These are phyloP conservation scores for Chiloscyllium punctatum DNA, from an alignment of 2,797 vertebrate genomes.

Conservation along the genomic window DNA sequence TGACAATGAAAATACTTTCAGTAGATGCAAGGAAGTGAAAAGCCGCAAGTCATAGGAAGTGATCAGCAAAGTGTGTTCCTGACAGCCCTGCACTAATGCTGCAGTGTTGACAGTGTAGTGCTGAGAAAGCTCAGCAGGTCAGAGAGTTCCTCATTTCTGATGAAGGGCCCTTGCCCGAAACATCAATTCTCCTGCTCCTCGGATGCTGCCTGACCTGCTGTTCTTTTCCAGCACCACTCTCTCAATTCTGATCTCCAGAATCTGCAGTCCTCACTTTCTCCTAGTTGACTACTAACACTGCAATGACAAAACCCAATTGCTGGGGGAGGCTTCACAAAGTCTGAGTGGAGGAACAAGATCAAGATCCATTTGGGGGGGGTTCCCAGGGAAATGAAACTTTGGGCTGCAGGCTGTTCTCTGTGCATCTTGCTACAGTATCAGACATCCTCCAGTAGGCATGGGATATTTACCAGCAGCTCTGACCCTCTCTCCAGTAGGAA, in stretches of 20 bases:
- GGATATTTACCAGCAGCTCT: too few species aligned
- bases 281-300: neutral
- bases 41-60: neutral
- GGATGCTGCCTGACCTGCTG: too few species aligned
- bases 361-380: neutral
- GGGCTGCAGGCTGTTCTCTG: neutral
- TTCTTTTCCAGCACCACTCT: too few species aligned
- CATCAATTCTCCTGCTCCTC: too few species aligned
- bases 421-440: neutral
- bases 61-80: neutral
- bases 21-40: neutral
- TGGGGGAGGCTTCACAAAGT: neutral
- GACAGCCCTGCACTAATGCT: neutral
- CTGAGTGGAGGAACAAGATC: neutral
- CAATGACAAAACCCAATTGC: neutral
- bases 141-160: too few species aligned
- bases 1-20: neutral
- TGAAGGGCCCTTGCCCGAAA: too few species aligned
- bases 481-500: too few species aligned
- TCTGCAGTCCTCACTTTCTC: too few species aligned
- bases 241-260: too few species aligned
- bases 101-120: neutral
- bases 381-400: neutral
- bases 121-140: too few species aligned
- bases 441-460: neutral